These are phyloP conservation scores for Chromobotia macracanthus DNA, from an alignment of 2,797 vertebrate species.

Conservation along the genomic window DNA sequence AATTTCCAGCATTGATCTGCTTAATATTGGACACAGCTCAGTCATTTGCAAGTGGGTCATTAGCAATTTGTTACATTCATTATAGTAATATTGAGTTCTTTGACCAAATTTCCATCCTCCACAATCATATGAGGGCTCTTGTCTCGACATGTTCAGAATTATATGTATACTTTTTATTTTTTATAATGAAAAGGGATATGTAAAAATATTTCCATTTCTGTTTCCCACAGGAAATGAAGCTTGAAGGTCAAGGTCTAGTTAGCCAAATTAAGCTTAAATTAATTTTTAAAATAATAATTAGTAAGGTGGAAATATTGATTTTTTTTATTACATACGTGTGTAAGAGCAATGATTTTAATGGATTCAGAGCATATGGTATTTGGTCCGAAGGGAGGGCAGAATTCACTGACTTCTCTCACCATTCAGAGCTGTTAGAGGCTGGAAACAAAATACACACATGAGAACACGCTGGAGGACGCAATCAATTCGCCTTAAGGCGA, in stretches of 20 bases:
- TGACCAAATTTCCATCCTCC: slow-evolving; percentile 27
- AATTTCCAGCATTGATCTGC: not conserved
- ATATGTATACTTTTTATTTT: not conserved
- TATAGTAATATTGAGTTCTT: slow-evolving; percentile 16
- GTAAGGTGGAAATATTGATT: slow-evolving; percentile 68
- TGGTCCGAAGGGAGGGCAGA: slow-evolving; percentile 46
- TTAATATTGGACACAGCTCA: slow-evolving; percentile 3
- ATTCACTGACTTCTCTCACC: slow-evolving; percentile 40
- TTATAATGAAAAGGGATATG: not conserved
- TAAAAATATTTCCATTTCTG: slow-evolving; percentile 15
- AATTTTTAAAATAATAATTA: slow-evolving; percentile 67
- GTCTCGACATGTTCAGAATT: slow-evolving; percentile 2
- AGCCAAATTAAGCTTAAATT: slow-evolving; percentile 63
- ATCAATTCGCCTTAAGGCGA: slow-evolving; percentile 15
- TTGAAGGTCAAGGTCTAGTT: slow-evolving; percentile 71
- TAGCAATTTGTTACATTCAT: slow-evolving; percentile 8
- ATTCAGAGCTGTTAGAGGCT: slow-evolving; percentile 25
- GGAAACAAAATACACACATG: slow-evolving; percentile 4
- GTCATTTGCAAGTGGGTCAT: slow-evolving; percentile 13
- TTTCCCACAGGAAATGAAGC: slow-evolving; percentile 24
- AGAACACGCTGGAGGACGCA: slow-evolving; percentile 17
- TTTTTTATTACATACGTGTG: slow-evolving; percentile 42
- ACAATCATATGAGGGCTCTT: slow-evolving; percentile 10
- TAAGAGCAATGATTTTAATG: slow-evolving; percentile 49
- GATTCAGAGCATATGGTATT: slow-evolving; percentile 59